phyloP scores from a whole-genome alignment of 2,888 invertebrate species.

The Drosophila anomalata region DNA sequence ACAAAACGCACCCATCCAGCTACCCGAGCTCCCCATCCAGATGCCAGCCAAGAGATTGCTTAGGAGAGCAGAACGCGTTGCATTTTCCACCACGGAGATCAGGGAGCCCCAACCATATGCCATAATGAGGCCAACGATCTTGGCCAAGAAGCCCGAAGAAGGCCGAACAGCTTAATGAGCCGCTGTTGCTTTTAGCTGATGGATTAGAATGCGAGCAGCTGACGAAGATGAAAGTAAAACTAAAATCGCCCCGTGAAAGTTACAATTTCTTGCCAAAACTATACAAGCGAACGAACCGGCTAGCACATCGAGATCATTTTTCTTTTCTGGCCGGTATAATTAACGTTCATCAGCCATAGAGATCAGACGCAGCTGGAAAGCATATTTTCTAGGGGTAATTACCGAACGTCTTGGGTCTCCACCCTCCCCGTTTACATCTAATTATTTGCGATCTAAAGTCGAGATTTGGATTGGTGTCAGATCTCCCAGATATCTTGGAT shows the following conservation, averaged over 20 bases:
- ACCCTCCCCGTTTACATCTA: slow-evolving; percentile 29
- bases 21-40: slow-evolving; percentile 2
- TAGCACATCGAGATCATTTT: slow-evolving; percentile 52
- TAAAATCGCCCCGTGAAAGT: slow-evolving; percentile 61
- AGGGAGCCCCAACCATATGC: slow-evolving; percentile 35
- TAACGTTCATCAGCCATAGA: slow-evolving; percentile 47
- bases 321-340: slow-evolving; percentile 45
- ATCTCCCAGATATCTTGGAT: slow-evolving; percentile 24
- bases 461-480: slow-evolving; percentile 62
- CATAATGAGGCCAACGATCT: slow-evolving; percentile 74
- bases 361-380: slow-evolving; percentile 38
- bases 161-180: slow-evolving; percentile 70
- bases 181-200: slow-evolving; percentile 37
- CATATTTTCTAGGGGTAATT: slow-evolving; percentile 45
- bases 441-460: slow-evolving; percentile 62
- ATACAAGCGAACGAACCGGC: background rate
- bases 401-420: slow-evolving; percentile 3
- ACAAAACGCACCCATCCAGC: slow-evolving; percentile 22
- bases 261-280: slow-evolving; percentile 60
- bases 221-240: slow-evolving; percentile 72
- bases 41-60: slow-evolving; percentile 45
- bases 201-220: slow-evolving; percentile 68
- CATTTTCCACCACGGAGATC: slow-evolving; percentile 55
- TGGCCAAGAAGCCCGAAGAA: slow-evolving; percentile 57
- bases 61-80: slow-evolving; percentile 73